phyloP scores from a whole-genome alignment of 1,140 invertebrate genomes.

The Alviniconcha marisindica region DNA sequence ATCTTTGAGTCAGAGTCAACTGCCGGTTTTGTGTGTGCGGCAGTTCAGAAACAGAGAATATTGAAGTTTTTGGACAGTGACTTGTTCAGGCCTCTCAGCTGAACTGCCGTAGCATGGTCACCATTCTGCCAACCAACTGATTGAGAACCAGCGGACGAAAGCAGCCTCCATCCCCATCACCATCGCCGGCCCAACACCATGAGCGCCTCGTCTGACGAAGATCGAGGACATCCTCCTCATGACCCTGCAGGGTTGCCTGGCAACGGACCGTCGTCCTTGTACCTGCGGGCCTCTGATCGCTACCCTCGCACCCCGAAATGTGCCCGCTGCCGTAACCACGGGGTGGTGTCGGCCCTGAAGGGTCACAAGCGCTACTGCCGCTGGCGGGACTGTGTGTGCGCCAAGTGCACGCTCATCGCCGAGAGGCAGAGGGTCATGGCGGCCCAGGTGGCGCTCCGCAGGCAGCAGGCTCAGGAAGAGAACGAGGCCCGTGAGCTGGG shows the following conservation, averaged over 20 bases:
- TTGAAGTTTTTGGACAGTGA: no score
- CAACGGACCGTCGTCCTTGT: constrained; percentile 29
- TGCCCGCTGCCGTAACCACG: constrained; percentile 96
- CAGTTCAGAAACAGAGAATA: no score
- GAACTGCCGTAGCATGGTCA: not conserved
- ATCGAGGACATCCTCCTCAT: not conserved
- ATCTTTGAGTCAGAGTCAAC: not conserved
- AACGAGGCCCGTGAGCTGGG: constrained; percentile 97
- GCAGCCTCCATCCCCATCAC: no score
- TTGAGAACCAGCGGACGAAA: not conserved
- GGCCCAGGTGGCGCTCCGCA: constrained; percentile 83
- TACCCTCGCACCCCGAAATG: constrained; percentile 96
- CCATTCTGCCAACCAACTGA: not conserved
- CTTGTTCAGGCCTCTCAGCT: no score
- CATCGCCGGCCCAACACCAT: not conserved
- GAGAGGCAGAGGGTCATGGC: constrained; percentile 98
- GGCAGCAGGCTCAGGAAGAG: constrained; percentile 88
- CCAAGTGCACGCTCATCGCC: constrained; percentile 97
- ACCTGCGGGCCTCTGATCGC: constrained; percentile 89
- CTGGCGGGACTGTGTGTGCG: constrained; percentile 80
- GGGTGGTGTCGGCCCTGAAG: constrained; percentile 94
- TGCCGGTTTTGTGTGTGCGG: no score
- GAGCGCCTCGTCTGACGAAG: not conserved
- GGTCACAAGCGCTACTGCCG: constrained; percentile 97
- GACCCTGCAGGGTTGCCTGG: not conserved